phyloP scores from a whole-genome alignment of 1,140 invertebrate species.

The Drosophila bocki region DNA sequence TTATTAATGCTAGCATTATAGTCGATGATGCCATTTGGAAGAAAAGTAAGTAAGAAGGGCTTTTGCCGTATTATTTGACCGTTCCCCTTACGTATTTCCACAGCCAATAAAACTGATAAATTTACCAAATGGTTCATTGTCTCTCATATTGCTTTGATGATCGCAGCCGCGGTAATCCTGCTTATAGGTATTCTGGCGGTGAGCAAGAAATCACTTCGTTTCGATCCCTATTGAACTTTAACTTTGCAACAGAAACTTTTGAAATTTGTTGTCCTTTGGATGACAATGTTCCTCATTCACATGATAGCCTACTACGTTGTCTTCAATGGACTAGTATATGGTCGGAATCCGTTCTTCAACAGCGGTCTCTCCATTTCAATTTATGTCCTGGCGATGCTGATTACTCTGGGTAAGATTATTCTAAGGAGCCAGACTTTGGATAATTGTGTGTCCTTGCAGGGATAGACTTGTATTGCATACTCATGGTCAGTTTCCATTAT shows the following conservation, averaged over 20 bases:
- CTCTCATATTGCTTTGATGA: constrained; percentile 37
- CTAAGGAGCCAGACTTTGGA: not conserved
- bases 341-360: constrained; percentile 24
- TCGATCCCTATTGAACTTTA: not conserved
- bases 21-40: constrained; percentile 24
- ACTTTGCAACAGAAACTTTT: constrained; percentile 6
- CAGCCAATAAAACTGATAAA: constrained; percentile 14
- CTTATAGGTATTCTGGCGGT: constrained; percentile 29
- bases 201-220: not conserved
- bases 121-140: constrained; percentile 42
- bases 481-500: constrained; percentile 19
- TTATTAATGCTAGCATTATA: constrained; percentile 32
- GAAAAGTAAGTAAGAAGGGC: constrained; percentile 14
- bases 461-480: constrained; percentile 20
- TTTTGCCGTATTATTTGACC: too few species aligned
- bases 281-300: constrained; percentile 30
- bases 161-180: constrained; percentile 24
- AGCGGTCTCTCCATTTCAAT: not conserved
- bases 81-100: not conserved
- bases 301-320: constrained; percentile 34
- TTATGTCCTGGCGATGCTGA: constrained; percentile 14
- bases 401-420: constrained; percentile 17
- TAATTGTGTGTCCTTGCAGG: constrained; percentile 13
- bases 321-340: constrained; percentile 13
- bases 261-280: constrained; percentile 13